These are phyloP conservation scores for Cheilosia scutellata DNA, from an alignment of 2,888 invertebrate genomes.

Conservation along the genomic window DNA sequence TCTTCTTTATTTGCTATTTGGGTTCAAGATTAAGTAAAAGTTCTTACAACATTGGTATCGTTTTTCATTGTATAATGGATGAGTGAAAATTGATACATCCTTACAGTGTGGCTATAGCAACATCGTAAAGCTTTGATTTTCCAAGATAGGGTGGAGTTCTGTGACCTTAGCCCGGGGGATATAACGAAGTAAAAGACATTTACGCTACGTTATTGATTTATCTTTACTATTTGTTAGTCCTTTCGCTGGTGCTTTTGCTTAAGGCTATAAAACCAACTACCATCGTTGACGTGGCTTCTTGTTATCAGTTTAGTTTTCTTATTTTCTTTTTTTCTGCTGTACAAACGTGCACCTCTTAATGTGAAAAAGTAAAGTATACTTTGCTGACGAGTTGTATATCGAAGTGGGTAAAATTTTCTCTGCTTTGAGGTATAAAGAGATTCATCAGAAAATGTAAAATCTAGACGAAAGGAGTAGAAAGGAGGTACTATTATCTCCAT, in stretches of 20 bases:
- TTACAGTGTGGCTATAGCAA: constrained; percentile 18
- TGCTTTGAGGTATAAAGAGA: constrained; percentile 22
- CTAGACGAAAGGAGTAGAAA: neutral
- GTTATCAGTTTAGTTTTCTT: constrained; percentile 6
- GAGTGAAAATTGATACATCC: constrained; percentile 34
- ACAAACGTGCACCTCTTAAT: neutral
- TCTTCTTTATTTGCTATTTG: constrained; percentile 22
- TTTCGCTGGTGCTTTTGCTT: constrained; percentile 18
- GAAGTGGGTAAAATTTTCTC: constrained; percentile 36
- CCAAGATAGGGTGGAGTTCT: constrained; percentile 12
- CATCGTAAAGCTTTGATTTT: constrained; percentile 34
- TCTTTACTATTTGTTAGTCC: constrained; percentile 43
- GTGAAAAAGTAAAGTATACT: constrained; percentile 1
- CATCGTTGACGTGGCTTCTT: constrained; percentile 29
- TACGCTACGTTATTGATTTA: constrained; percentile 64
- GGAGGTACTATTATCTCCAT: neutral
- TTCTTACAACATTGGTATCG: constrained; percentile 36
- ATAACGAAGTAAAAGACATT: constrained; percentile 63
- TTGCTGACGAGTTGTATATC: constrained; percentile 27
- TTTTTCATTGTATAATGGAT: constrained; percentile 13
- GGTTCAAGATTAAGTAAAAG: constrained; percentile 19
- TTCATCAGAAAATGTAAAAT: constrained; percentile 12
- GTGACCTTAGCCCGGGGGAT: constrained; percentile 22
- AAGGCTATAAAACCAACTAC: constrained; percentile 41
- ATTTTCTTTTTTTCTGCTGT: neutral